Evolutionary conservation across 2,888 invertebrate genomes (phyloP).

Genomic region (Metallyticus violacea): DNA sequence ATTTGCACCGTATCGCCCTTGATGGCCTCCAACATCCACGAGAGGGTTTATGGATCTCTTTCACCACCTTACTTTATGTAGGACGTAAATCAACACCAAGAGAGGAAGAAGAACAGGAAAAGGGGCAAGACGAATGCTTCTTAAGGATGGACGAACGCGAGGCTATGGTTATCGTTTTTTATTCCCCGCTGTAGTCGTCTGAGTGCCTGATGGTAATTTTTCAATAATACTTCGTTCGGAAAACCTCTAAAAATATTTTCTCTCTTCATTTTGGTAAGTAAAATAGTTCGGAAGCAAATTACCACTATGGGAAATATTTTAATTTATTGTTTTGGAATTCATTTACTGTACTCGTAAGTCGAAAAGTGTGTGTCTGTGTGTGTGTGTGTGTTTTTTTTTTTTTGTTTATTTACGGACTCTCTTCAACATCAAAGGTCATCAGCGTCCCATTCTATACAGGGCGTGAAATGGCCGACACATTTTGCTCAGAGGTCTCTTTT

Average conservation of each 20-base stretch:
- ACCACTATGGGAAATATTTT: too few relatives aligned
- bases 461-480: too few relatives aligned
- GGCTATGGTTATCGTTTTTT: background rate
- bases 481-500: too few relatives aligned
- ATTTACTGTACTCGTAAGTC: too few relatives aligned
- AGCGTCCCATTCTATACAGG: too few relatives aligned
- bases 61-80: constrained; percentile 5
- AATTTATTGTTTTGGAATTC: too few relatives aligned
- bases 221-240: background rate
- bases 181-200: background rate
- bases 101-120: background rate
- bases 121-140: background rate
- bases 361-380: too few relatives aligned
- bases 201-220: background rate
- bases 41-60: background rate
- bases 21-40: background rate
- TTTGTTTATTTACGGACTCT: too few relatives aligned
- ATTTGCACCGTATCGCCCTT: background rate
- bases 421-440: too few relatives aligned
- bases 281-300: too few relatives aligned
- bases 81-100: constrained; percentile 10
- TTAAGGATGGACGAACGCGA: background rate
- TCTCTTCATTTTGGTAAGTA: too few relatives aligned
- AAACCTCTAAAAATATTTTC: background rate
- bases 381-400: too few relatives aligned